Base-by-base conservation (phyloP, 2,113 vertebrate genomes). In the Odobenus rosmarus region DNA sequence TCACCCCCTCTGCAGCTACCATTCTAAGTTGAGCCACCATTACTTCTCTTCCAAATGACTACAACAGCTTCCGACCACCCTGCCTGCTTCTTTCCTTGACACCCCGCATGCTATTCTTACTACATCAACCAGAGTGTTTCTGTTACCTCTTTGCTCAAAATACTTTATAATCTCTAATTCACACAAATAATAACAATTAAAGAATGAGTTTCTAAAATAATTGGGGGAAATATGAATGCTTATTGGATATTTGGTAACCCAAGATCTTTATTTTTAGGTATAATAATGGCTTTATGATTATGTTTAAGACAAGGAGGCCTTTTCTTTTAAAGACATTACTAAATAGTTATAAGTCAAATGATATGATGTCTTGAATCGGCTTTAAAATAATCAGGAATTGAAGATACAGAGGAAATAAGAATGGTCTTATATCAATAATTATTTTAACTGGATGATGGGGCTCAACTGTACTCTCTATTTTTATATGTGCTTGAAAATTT, bases 241-340 rank as follows among this genome's bases (percentile, higher is more conserved):
- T 46, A 71, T 3, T 26, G 16, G 18, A 13, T 61, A 76, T 76
- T 39, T 92, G 28, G 9, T 69, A 96, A 55, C 23, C 18, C 12
- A 67, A 81, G 26, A 28, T 76, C 42, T 93, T 96, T 64, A 74
- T 67, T 91, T 84, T 92, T 53, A 59, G 71, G 31, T 79, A 14
- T 82, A 53, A 92, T 67, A 76, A 71, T 46, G 49, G 31, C 59
- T 69, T 83, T 69, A 12, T 31, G 1, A 21, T 84, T 88, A 57
- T 31, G 8, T 53, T 31, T 95, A 92, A 83, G 59, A 61, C 15
- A 83, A 61, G 28, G 26, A 59, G 4, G 0, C 13, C 2, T 23
- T 49, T 36, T 57, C 46, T 39, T 71, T 87, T 16, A 53, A 91
- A 74, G 10, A 59, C 42, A 87, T 31, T 49, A 83, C 31, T 71